Base-by-base conservation (phyloP, 1,140 invertebrate species). In the Megalopta genalis region DNA sequence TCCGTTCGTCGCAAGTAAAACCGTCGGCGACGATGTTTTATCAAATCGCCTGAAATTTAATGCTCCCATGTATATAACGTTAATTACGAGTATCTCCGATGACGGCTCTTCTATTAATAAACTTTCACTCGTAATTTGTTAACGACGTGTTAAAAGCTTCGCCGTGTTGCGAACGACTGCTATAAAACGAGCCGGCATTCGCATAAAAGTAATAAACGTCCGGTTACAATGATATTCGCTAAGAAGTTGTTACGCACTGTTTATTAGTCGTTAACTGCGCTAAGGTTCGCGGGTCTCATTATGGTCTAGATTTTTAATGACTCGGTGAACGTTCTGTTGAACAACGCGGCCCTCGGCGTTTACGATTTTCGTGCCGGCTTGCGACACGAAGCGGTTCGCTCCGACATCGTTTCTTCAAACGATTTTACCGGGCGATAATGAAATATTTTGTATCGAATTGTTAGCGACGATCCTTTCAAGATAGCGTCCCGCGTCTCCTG, bases 141-240 rank as follows among this genome's bases (percentile, higher is more conserved):
- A 46, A 49, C 64, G 64, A 66, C 39, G 39, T 46, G 64, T 46
- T 66, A 66, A 66, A 66, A 66, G 64, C 64, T 46, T 66, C 39
- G 39, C 16, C 39, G 39, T 39, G 64, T 66, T 66, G 39, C 0
- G 10, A 10, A 14, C n/a, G n/a, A 12, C n/a, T 23, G 64, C 64
- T 25, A 66, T 66, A 66, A 66, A 66, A 66, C 42, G 21, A 5
- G n/a, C 3, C 23, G 9, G n/a, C n/a, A 49, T 66, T 66, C n/a
- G 8, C 64, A n/a, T n/a, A 25, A 25, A 46, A 18, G n/a, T 39
- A 16, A 66, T 66, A 46, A 66, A 66, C 12, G 64, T 66, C 39
- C 39, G 23, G n/a, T 46, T 66, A 46, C n/a, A 25, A 42, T 25
- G 64, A 66, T 66, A 46, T n/a, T 42, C 14, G 23, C n/a, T 66